These are phyloP conservation scores for Lophotriccus pileatus DNA, from an alignment of 2,797 vertebrate genomes.

Conservation along the genomic window DNA sequence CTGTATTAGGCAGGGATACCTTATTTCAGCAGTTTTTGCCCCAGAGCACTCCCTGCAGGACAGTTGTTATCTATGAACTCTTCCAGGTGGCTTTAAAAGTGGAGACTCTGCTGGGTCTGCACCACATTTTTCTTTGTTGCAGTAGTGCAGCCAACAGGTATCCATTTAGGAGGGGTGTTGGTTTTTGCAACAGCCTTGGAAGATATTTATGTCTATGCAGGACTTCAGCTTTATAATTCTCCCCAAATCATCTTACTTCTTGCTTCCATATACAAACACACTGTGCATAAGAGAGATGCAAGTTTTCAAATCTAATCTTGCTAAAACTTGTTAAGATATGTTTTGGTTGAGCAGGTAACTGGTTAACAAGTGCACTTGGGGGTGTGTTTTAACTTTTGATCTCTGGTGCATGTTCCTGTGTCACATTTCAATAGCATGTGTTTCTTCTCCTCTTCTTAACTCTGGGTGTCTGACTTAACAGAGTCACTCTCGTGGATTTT, in stretches of 20 bases:
- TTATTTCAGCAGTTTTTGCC: neutral
- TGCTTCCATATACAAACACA: neutral
- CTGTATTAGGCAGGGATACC: neutral
- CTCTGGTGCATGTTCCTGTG: neutral
- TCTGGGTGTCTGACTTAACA: neutral
- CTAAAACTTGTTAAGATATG: slow-evolving; percentile 30
- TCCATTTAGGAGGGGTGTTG: neutral
- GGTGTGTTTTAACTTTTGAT: slow-evolving; percentile 37
- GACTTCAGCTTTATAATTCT: neutral
- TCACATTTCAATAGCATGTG: slow-evolving; percentile 28
- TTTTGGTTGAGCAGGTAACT: neutral
- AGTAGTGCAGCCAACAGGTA: neutral
- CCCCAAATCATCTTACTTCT: neutral
- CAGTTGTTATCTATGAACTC: neutral
- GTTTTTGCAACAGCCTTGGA: neutral
- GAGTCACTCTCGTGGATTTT: neutral
- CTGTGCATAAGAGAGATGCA: neutral
- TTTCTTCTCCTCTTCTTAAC: slow-evolving; percentile 26
- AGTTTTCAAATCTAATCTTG: slow-evolving; percentile 38
- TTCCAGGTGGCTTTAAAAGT: neutral
- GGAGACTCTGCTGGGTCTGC: neutral
- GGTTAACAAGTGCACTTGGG: slow-evolving; percentile 27
- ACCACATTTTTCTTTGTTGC: neutral
- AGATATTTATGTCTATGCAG: neutral
- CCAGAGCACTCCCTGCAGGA: neutral